Evolutionary conservation across 2,888 invertebrate genomes (phyloP).

Genomic region (Adela reaumurella): DNA sequence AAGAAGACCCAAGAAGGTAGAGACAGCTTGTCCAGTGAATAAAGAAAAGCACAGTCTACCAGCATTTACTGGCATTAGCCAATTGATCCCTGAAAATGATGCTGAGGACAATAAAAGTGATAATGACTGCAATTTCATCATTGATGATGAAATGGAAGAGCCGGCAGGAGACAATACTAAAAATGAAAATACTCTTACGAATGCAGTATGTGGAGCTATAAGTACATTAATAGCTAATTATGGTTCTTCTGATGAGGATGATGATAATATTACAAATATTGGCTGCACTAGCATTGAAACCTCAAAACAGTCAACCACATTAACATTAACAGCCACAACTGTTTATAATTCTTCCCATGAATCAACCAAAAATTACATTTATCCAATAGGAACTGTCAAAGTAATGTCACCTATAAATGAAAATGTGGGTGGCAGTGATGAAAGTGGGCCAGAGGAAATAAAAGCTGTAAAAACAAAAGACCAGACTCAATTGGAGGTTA

Average conservation of each 20-base stretch:
- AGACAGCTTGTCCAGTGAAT: neutral
- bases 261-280: conserved; percentile 3
- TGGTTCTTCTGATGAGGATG: conserved; percentile 48
- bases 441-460: conserved; percentile 49
- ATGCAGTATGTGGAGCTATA: conserved; percentile 49
- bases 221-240: conserved; percentile 57
- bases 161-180: conserved; percentile 15
- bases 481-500: conserved; percentile 6
- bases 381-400: neutral
- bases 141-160: conserved; percentile 30
- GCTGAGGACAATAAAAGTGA: conserved; percentile 14
- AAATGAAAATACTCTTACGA: conserved; percentile 13
- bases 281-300: no score
- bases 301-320: no score
- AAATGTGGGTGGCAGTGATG: conserved; percentile 22
- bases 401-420: neutral
- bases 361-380: neutral
- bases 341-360: no score
- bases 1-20: conserved; percentile 1
- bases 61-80: conserved; percentile 47
- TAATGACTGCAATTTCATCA: conserved; percentile 18
- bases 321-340: no score
- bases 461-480: conserved; percentile 24
- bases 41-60: conserved; percentile 1
- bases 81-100: conserved; percentile 23